Conservation (phyloP, 2,797 vertebrate species). For the Tinamus major region DNA sequence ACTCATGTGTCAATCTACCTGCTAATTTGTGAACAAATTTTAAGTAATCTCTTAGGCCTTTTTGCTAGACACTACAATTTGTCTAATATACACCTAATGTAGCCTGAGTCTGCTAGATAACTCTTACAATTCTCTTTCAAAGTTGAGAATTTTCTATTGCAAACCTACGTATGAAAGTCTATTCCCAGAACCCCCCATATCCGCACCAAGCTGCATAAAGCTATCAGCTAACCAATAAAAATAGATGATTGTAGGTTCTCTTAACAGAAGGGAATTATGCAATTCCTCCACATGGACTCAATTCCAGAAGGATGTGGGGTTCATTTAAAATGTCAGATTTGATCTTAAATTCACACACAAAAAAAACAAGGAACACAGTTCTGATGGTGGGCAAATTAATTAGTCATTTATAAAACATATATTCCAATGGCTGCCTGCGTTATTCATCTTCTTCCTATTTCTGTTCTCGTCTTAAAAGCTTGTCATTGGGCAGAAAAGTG, state of each 20-base stretch:
- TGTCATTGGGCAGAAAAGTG: background rate
- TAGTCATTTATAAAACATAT: background rate
- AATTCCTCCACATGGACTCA: background rate
- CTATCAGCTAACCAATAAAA: background rate
- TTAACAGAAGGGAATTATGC: background rate
- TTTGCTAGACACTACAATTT: background rate
- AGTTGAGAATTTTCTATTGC: background rate
- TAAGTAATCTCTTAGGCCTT: background rate
- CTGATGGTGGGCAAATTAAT: background rate
- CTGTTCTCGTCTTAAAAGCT: background rate
- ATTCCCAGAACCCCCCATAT: background rate
- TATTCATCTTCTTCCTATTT: background rate
- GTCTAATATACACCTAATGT: fast-evolving
- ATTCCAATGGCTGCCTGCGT: background rate
- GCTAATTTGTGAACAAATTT: background rate
- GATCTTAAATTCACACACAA: background rate
- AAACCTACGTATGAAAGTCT: background rate
- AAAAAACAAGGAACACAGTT: background rate
- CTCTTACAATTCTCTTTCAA: background rate
- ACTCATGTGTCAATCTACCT: background rate
- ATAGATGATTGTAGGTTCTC: background rate
- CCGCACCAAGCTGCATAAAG: background rate
- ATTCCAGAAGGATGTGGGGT: background rate
- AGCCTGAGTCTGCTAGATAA: background rate
- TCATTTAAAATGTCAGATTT: background rate